Conservation (phyloP, 2,113 vertebrate genomes). For the Dendropsophus ebraccatus region DNA sequence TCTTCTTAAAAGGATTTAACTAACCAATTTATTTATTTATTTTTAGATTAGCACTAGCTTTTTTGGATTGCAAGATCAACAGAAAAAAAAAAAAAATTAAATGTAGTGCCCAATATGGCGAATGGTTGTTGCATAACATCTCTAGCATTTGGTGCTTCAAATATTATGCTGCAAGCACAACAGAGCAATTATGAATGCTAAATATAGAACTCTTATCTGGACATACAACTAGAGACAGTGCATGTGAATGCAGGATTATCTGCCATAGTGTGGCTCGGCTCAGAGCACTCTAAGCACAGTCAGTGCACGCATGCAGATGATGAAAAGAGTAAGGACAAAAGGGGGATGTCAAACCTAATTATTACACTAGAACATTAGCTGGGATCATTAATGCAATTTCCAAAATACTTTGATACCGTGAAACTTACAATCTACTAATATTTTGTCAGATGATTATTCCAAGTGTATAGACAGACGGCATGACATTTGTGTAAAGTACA, state of each 20-base stretch:
- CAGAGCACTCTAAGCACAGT: neutral
- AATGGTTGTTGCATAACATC: constrained; percentile 62
- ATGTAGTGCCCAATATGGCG: constrained; percentile 60
- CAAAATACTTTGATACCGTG: neutral
- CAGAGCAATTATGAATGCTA: constrained; percentile 38
- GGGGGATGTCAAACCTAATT: constrained; percentile 21
- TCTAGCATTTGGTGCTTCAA: constrained; percentile 11
- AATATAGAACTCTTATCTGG: constrained; percentile 46
- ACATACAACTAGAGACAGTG: neutral
- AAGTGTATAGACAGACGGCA: constrained; percentile 1
- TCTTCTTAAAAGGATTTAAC: constrained; percentile 70
- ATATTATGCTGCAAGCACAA: constrained; percentile 37
- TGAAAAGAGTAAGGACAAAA: constrained; percentile 18
- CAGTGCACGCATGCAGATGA: constrained; percentile 22
- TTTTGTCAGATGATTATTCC: constrained; percentile 4
- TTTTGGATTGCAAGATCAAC: constrained; percentile 65
- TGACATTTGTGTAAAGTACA: neutral
- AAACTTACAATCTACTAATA: neutral
- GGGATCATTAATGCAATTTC: neutral
- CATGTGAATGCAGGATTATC: constrained; percentile 19
- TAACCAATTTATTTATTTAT: constrained; percentile 59
- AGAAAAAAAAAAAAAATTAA: constrained; percentile 54
- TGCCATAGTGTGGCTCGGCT: neutral
- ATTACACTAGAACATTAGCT: neutral
- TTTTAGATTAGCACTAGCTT: constrained; percentile 70